Conservation (phyloP, 2,113 vertebrate species). For the Galbula dea region DNA sequence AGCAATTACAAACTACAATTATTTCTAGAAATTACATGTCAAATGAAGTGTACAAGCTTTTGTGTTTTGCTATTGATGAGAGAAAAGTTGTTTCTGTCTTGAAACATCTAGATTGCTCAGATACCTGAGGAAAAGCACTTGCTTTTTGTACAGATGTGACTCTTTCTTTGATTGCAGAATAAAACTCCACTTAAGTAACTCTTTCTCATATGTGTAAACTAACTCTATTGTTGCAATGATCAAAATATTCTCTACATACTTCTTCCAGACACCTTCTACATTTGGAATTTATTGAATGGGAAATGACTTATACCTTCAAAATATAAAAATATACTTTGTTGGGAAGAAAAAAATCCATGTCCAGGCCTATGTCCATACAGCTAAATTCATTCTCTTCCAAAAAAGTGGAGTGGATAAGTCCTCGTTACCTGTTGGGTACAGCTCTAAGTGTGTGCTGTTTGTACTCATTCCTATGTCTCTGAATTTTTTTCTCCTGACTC, state of each 20-base stretch:
- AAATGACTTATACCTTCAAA: neutral
- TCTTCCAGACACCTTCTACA: neutral
- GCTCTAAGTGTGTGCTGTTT: neutral
- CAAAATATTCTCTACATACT: neutral
- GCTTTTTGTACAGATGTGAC: neutral
- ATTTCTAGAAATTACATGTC: neutral
- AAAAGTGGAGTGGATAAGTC: neutral
- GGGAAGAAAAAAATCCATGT: neutral
- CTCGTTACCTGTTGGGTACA: neutral
- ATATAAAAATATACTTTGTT: neutral
- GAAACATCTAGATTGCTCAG: neutral
- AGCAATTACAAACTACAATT: neutral
- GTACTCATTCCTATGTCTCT: neutral
- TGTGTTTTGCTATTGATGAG: neutral
- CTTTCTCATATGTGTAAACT: neutral
- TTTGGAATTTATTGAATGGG: neutral
- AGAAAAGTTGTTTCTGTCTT: neutral
- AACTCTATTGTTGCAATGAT: neutral
- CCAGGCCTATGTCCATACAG: neutral
- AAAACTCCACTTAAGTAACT: neutral
- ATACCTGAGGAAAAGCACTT: neutral
- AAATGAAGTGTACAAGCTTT: neutral
- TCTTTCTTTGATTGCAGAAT: neutral
- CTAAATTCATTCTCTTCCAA: neutral
- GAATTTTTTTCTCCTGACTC: neutral